Conservation (phyloP, 2,797 vertebrate species). For the Kryptopterus vitreolus region DNA sequence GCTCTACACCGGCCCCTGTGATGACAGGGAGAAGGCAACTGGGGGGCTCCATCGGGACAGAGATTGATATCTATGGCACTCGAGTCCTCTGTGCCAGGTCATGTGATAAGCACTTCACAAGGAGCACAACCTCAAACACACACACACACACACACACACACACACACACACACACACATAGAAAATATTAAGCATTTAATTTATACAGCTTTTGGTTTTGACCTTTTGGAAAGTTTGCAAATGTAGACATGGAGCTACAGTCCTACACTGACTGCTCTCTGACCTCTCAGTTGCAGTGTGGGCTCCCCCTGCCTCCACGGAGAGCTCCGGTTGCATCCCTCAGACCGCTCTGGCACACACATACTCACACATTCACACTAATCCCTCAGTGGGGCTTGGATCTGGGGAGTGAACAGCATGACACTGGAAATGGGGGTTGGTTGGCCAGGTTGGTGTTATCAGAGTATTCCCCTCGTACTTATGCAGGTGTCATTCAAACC, state of each 20-base stretch:
- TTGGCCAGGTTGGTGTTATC: constrained; percentile 47
- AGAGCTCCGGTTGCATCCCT: constrained; percentile 67
- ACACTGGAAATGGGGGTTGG: constrained; percentile 18
- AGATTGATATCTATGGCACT: constrained; percentile 64
- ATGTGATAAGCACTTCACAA: constrained; percentile 65
- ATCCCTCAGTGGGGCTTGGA: constrained; percentile 61
- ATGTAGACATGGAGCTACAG: constrained; percentile 61
- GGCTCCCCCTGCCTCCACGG: constrained; percentile 61
- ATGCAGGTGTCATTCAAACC: constrained; percentile 37
- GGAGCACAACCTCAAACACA: constrained; percentile 42
- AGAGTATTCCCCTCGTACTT: constrained; percentile 34
- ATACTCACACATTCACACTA: constrained; percentile 45
- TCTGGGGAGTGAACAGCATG: constrained; percentile 51
- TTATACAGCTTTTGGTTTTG: constrained; percentile 17
- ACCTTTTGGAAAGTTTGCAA: constrained; percentile 62
- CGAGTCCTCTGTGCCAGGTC: constrained; percentile 65
- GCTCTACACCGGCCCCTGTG: constrained; percentile 60
- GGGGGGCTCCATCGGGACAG: constrained; percentile 56
- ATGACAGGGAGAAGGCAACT: constrained; percentile 71
- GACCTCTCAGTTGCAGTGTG: constrained; percentile 64
- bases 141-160: too few species aligned
- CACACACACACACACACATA: too few species aligned
- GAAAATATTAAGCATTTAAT: constrained; percentile 4
- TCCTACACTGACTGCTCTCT: constrained; percentile 68
- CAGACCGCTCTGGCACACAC: constrained; percentile 63